A percentile compares a stretch with the other conserved stretches of the same genome.
Evolutionary conservation across 2,113 vertebrate genomes (phyloP).

Genomic region (Peromyscus maniculatus): DNA sequence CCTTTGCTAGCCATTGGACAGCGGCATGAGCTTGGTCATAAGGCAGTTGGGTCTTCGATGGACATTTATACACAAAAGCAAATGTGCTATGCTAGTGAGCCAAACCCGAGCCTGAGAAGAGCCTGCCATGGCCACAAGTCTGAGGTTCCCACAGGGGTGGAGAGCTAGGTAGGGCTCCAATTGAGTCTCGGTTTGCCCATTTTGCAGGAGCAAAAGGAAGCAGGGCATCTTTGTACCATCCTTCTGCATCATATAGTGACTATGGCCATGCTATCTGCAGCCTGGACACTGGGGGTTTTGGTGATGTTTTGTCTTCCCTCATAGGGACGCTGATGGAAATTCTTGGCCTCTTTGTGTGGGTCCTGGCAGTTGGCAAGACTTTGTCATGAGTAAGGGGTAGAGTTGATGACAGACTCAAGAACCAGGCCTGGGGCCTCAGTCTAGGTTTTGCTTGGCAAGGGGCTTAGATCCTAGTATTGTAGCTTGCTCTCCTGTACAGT

Average conservation of each 20-base stretch:
- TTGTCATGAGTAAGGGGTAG: accelerated
- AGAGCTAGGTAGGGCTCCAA: accelerated
- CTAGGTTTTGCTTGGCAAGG: neutral
- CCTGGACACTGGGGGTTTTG: neutral
- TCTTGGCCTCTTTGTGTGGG: neutral
- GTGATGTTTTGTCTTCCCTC: neutral
- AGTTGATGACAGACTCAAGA: neutral
- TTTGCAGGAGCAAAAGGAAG: neutral
- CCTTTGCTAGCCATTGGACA: neutral
- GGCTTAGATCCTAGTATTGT: neutral
- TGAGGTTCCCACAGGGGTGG: neutral
- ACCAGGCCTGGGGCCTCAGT: neutral
- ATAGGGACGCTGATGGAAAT: neutral
- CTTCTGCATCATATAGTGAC: accelerated
- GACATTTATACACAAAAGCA: neutral
- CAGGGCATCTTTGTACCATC: accelerated
- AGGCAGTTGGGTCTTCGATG: neutral
- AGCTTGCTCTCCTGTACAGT: neutral
- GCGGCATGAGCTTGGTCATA: neutral
- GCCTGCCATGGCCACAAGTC: neutral
- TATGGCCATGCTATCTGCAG: neutral
- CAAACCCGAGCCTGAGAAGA: neutral
- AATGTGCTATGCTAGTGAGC: neutral
- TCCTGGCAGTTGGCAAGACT: neutral
- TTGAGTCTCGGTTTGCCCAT: neutral